These are phyloP conservation scores for Calephelis perditalis DNA, from an alignment of 2,888 invertebrate species.

Conservation along the genomic window DNA sequence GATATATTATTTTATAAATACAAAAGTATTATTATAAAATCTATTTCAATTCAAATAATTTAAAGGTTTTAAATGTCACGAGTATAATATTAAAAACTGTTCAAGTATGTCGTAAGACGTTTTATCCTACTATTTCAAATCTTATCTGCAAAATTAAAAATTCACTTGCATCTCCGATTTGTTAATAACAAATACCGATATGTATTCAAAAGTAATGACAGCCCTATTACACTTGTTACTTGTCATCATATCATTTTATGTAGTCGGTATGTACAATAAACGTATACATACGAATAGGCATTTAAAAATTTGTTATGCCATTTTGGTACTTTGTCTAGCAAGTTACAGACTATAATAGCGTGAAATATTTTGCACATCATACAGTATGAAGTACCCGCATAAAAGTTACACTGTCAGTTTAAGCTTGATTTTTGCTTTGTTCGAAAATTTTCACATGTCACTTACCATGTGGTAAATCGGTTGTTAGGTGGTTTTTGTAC, in stretches of 20 bases:
- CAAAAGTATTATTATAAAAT: no score
- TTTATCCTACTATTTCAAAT: no score
- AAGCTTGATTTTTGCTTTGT: conserved; percentile 12
- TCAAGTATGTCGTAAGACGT: no score
- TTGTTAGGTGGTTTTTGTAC: no score
- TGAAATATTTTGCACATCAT: conserved; percentile 1
- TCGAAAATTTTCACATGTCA: conserved; percentile 11
- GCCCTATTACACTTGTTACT: conserved; percentile 58
- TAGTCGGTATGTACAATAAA: conserved; percentile 35
- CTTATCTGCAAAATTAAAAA: no score
- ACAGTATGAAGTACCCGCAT: not conserved
- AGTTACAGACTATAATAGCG: not conserved
- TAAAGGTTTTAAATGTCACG: no score
- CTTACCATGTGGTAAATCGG: not conserved
- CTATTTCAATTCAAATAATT: no score
- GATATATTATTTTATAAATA: no score
- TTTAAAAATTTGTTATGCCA: not conserved
- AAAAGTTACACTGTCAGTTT: conserved; percentile 2
- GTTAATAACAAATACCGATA: no score
- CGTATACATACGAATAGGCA: conserved; percentile 3
- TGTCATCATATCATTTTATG: conserved; percentile 73
- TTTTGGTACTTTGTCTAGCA: not conserved
- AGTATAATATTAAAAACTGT: no score
- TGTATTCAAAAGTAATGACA: not conserved
- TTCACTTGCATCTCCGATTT: no score